Conservation (phyloP, 1,140 invertebrate species). For the Ceratosolen solmsi region DNA sequence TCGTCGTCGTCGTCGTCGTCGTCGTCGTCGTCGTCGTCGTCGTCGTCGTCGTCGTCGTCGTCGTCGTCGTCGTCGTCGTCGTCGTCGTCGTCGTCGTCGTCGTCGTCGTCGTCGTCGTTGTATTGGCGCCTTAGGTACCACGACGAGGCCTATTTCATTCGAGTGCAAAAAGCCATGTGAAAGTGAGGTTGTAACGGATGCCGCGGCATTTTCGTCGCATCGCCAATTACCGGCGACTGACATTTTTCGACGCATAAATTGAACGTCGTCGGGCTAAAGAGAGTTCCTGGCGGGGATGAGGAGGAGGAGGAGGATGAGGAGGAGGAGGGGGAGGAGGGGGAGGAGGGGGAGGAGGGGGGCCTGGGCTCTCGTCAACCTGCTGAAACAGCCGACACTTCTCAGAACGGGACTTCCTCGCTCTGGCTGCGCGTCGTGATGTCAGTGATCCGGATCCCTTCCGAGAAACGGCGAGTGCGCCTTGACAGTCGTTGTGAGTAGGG, state of each 20-base stretch:
- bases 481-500: not conserved
- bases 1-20: no score
- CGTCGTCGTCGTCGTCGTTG: no score
- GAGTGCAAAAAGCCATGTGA: not conserved
- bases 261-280: no score
- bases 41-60: no score
- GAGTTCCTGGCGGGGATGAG: not conserved
- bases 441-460: constrained; percentile 7
- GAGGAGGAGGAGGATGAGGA: not conserved
- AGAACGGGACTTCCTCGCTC: not conserved
- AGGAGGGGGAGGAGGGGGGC: not conserved
- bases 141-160: not conserved
- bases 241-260: not conserved
- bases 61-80: no score
- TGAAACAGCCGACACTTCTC: not conserved
- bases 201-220: not conserved
- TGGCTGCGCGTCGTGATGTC: not conserved
- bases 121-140: not conserved
- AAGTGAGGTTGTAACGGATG: not conserved
- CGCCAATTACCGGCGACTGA: not conserved
- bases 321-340: not conserved
- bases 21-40: no score
- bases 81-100: no score
- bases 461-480: not conserved
- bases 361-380: not conserved